phyloP scores from a whole-genome alignment of 2,888 invertebrate species.

The Agonum fuliginosum region DNA sequence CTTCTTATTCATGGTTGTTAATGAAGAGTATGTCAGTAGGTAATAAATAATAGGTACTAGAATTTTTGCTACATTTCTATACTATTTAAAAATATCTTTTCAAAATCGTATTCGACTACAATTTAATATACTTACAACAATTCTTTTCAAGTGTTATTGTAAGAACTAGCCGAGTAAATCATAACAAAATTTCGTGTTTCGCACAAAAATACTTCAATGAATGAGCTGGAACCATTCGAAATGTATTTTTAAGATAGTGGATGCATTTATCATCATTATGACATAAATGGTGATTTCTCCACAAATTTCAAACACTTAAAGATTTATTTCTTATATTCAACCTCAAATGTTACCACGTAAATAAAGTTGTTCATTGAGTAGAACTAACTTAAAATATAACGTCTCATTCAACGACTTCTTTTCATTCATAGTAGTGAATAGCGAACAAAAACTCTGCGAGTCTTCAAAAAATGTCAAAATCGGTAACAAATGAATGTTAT shows the following conservation, averaged over 20 bases:
- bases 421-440: neutral
- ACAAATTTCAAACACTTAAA: conserved; percentile 65
- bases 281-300: conserved; percentile 26
- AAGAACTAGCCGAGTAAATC: neutral
- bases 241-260: conserved; percentile 24
- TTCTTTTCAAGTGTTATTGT: too few species aligned
- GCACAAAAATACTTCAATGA: conserved; percentile 13
- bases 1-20: too few species aligned
- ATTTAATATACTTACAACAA: conserved; percentile 21
- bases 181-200: neutral
- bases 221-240: neutral
- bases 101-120: neutral
- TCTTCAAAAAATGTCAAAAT: conserved; percentile 38
- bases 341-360: conserved; percentile 69
- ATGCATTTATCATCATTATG: conserved; percentile 39
- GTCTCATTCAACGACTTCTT: conserved; percentile 2
- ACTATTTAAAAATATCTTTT: too few species aligned
- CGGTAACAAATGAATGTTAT: conserved; percentile 47
- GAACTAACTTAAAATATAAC: neutral
- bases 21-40: too few species aligned
- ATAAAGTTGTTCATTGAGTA: conserved; percentile 66
- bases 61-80: too few species aligned
- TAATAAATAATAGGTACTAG: too few species aligned
- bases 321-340: conserved; percentile 68
- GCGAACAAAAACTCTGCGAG: conserved; percentile 21